Conservation (phyloP, 2,797 vertebrate genomes). For the Glyptemys insculpta region DNA sequence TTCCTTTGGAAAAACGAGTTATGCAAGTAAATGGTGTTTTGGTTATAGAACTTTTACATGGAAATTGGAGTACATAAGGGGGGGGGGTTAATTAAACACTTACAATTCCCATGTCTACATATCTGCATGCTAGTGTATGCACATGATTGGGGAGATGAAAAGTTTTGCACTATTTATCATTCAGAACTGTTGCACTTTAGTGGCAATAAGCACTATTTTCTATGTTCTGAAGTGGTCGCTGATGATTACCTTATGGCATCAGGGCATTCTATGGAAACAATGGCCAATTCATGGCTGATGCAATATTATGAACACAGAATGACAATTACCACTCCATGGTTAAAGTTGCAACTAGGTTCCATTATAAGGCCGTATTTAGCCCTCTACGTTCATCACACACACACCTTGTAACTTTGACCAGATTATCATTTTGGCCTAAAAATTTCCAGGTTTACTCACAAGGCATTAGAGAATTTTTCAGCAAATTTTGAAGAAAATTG, state of each 20-base stretch:
- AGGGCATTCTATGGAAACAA: conserved; percentile 5
- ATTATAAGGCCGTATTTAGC: not conserved
- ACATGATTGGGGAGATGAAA: not conserved
- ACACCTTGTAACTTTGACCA: not conserved
- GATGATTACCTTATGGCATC: not conserved
- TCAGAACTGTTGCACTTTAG: not conserved
- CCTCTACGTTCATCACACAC: not conserved
- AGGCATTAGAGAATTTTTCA: not conserved
- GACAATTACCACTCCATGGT: not conserved
- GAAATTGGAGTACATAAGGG: conserved; percentile 42
- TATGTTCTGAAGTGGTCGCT: not conserved
- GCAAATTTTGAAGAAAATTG: not conserved
- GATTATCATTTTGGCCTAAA: conserved; percentile 26
- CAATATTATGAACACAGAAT: not conserved
- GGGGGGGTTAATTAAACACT: conserved; percentile 68
- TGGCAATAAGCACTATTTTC: not conserved
- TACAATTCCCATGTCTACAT: conserved; percentile 39
- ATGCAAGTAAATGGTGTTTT: conserved; percentile 45
- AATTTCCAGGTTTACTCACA: not conserved
- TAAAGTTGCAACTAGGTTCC: not conserved
- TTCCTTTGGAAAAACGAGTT: conserved; percentile 65
- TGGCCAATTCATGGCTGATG: not conserved
- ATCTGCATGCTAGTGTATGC: not conserved
- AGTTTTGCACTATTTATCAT: not conserved
- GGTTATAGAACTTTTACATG: conserved; percentile 41